phyloP scores from a whole-genome alignment of 2,888 invertebrate species.

The Erebia ligea region DNA sequence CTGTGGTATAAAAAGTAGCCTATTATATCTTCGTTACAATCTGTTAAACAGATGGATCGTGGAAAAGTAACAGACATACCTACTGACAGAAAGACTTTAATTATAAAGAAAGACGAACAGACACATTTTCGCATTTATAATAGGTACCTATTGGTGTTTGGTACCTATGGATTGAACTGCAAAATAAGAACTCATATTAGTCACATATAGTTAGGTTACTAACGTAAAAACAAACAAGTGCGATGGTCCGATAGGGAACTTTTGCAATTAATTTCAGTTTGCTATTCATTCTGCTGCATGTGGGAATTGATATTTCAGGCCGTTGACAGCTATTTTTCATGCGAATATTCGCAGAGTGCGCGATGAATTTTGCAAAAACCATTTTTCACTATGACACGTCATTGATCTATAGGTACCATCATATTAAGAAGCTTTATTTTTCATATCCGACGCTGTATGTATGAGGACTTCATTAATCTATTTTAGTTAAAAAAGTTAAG shows the following conservation, averaged over 20 bases:
- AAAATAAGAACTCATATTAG: slow-evolving; percentile 5
- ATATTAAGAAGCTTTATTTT: slow-evolving; percentile 24
- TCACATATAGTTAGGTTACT: background rate
- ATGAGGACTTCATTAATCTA: background rate
- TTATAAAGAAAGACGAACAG: too few relatives aligned
- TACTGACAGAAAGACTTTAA: too few relatives aligned
- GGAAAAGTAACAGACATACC: too few relatives aligned
- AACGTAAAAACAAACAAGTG: slow-evolving; percentile 9
- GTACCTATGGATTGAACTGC: too few relatives aligned
- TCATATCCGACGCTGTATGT: slow-evolving; percentile 26
- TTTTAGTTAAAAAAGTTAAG: too few relatives aligned
- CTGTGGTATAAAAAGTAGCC: too few relatives aligned
- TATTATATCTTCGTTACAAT: too few relatives aligned
- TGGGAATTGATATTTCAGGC: slow-evolving; percentile 32
- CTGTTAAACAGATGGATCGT: too few relatives aligned
- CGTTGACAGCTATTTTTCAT: slow-evolving; percentile 37
- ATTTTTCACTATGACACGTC: slow-evolving; percentile 42
- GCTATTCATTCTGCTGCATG: slow-evolving; percentile 23
- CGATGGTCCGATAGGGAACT: background rate
- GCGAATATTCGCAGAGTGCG: slow-evolving; percentile 33
- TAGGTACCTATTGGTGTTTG: too few relatives aligned
- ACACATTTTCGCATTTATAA: too few relatives aligned
- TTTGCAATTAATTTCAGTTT: slow-evolving; percentile 25
- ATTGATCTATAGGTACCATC: slow-evolving; percentile 32
- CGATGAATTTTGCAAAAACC: slow-evolving; percentile 38